These are phyloP conservation scores for Volucella inflata DNA, from an alignment of 2,888 invertebrate species.

Conservation along the genomic window DNA sequence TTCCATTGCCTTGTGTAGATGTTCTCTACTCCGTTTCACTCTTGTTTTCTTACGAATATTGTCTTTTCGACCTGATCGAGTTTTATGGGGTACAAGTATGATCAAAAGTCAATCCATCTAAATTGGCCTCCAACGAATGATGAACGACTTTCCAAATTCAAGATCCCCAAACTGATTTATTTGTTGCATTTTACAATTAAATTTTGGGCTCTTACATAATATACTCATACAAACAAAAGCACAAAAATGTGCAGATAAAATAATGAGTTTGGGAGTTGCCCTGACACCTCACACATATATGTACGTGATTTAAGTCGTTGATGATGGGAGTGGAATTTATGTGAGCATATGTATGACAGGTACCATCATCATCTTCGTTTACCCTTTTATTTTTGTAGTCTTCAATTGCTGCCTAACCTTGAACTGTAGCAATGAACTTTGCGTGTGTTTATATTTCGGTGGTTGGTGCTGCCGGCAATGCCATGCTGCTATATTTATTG, in stretches of 20 bases:
- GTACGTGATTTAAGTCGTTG: neutral
- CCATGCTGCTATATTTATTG: neutral
- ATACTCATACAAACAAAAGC: no score
- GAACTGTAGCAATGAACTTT: slow-evolving; percentile 68
- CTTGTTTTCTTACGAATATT: slow-evolving; percentile 67
- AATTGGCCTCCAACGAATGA: no score
- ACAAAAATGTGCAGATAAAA: no score
- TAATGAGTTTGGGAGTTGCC: no score
- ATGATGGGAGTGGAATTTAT: slow-evolving; percentile 4
- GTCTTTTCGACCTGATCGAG: slow-evolving; percentile 38
- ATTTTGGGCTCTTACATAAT: no score
- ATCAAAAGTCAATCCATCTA: slow-evolving; percentile 47
- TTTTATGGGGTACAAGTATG: slow-evolving; percentile 24
- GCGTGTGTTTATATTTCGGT: slow-evolving; percentile 38
- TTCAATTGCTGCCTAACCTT: slow-evolving; percentile 60
- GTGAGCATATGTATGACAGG: slow-evolving; percentile 37
- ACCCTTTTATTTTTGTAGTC: slow-evolving; percentile 35
- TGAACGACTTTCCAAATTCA: no score
- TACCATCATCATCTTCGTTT: slow-evolving; percentile 50
- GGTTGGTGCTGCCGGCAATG: slow-evolving; percentile 3
- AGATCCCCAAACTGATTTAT: no score
- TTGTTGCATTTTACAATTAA: no score
- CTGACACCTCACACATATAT: no score
- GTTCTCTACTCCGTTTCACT: slow-evolving; percentile 70
- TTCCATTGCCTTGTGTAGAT: slow-evolving; percentile 57